Conservation (phyloP, 2,797 vertebrate species). For the Hydrocynus forskahlii region DNA sequence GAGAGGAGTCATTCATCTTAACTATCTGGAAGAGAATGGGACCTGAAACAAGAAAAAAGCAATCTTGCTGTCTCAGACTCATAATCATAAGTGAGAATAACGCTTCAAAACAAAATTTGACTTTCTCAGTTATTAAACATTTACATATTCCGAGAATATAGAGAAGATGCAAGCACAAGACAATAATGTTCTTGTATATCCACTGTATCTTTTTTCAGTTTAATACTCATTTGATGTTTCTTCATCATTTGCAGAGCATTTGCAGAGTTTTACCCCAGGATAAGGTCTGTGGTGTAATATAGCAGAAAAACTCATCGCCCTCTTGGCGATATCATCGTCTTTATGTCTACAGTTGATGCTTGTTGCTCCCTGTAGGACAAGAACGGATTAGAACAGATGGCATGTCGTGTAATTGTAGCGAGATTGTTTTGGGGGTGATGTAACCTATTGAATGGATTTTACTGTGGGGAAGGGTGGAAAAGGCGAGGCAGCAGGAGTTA, state of each 20-base stretch:
- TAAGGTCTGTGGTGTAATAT: slow-evolving; percentile 5
- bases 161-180: too few relatives aligned
- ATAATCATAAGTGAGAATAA: too few relatives aligned
- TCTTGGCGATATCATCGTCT: background rate
- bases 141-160: too few relatives aligned
- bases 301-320: background rate
- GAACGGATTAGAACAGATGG: slow-evolving; percentile 42
- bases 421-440: slow-evolving; percentile 8
- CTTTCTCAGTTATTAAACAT: too few relatives aligned
- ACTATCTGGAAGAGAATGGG: too few relatives aligned
- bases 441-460: background rate
- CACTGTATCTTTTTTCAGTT: too few relatives aligned
- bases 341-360: background rate
- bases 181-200: too few relatives aligned
- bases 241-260: background rate
- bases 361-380: background rate
- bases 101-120: too few relatives aligned
- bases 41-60: too few relatives aligned
- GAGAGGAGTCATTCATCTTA: too few relatives aligned
- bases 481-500: slow-evolving; percentile 85
- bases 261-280: background rate
- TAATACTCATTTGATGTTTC: background rate
- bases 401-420: slow-evolving; percentile 23
- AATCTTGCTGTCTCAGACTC: too few relatives aligned
- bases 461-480: slow-evolving; percentile 59